phyloP scores from a whole-genome alignment of 53 echinoderm and acorn worm species.

The Holothuria leucospilota region DNA sequence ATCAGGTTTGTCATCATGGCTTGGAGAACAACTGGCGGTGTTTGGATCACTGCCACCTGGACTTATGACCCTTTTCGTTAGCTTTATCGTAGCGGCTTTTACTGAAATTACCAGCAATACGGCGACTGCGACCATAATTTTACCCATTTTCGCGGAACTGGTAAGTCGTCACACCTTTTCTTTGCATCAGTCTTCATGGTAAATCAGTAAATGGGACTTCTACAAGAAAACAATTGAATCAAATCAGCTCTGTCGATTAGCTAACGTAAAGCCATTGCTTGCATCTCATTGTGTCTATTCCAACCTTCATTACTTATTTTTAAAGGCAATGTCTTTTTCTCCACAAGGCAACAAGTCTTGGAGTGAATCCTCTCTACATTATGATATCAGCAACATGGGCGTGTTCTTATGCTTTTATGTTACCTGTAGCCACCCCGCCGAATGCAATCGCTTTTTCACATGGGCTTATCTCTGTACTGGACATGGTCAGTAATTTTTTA shows the following conservation, averaged over 20 bases:
- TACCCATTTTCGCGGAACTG: slow-evolving; percentile 86
- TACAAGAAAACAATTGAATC: no score
- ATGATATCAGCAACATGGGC: slow-evolving; percentile 88
- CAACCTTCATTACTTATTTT: no score
- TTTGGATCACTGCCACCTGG: slow-evolving; percentile 65
- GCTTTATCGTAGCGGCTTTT: slow-evolving; percentile 75
- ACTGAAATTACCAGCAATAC: slow-evolving; percentile 61
- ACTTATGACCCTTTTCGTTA: slow-evolving; percentile 69
- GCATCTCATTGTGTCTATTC: no score
- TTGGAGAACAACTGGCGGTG: slow-evolving; percentile 72
- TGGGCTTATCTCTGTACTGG: slow-evolving; percentile 76
- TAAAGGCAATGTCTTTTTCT: not conserved
- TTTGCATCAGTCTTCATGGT: no score
- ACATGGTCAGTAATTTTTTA: slow-evolving; percentile 94
- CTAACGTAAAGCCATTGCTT: no score
- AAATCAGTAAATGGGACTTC: no score
- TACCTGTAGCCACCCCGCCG: slow-evolving; percentile 64
- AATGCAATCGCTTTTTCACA: slow-evolving; percentile 96
- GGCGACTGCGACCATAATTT: slow-evolving; percentile 93
- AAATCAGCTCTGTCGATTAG: no score
- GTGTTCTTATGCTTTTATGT: slow-evolving; percentile 98
- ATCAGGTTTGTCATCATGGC: slow-evolving; percentile 92
- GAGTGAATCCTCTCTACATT: slow-evolving; percentile 80
- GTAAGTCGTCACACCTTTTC: slow-evolving; percentile 54
- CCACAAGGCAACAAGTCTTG: slow-evolving; percentile 73